phyloP scores from a whole-genome alignment of 2,888 invertebrate genomes.

The Litoditis marina region DNA sequence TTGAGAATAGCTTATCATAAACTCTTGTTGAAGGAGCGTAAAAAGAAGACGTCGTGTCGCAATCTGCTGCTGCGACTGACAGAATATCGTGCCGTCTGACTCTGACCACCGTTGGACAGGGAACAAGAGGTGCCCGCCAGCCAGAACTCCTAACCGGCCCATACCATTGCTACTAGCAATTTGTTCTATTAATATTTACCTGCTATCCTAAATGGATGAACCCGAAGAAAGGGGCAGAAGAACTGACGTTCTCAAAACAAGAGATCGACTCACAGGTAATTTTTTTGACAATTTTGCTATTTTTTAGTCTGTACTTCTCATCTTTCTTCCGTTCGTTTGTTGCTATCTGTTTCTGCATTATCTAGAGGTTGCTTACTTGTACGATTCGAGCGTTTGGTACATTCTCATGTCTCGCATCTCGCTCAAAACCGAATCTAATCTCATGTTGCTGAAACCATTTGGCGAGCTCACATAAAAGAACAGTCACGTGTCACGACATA shows the following conservation, averaged over 20 bases:
- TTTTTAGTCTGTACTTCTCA: neutral
- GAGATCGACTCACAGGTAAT: too few species aligned
- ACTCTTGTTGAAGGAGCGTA: too few species aligned
- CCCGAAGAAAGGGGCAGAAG: neutral
- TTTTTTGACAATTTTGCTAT: too few species aligned
- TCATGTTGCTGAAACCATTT: too few species aligned
- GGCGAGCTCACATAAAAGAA: too few species aligned
- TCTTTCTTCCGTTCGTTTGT: neutral
- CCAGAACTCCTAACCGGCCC: slow-evolving; percentile 7
- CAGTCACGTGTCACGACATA: too few species aligned
- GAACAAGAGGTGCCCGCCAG: slow-evolving; percentile 4
- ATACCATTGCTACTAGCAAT: slow-evolving; percentile 7
- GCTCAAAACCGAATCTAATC: too few species aligned
- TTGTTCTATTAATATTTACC: slow-evolving; percentile 1
- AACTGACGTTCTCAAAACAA: neutral
- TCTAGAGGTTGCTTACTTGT: too few species aligned
- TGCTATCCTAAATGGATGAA: neutral
- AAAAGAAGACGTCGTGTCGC: neutral
- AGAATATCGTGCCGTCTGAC: neutral
- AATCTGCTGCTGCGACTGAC: neutral
- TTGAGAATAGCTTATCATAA: too few species aligned
- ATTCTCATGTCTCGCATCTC: too few species aligned
- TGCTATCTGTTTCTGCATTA: too few species aligned
- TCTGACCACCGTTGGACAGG: neutral
- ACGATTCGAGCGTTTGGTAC: too few species aligned